phyloP scores from a whole-genome alignment of 2,113 vertebrate species.

The Pan paniscus region DNA sequence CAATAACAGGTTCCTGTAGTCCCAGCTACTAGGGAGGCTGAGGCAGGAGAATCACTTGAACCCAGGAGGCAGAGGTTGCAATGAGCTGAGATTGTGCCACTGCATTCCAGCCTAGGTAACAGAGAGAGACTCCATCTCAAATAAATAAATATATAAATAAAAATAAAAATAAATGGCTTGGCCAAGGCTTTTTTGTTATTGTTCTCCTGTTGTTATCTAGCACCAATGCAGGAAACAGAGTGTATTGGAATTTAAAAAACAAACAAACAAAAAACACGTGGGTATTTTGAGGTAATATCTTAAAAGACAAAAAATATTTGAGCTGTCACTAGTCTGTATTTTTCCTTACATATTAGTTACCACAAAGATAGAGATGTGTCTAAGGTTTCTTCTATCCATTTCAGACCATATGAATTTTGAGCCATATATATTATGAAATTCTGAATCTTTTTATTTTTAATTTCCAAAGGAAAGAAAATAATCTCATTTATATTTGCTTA shows the following conservation, averaged over 20 bases:
- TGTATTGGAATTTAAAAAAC: background rate
- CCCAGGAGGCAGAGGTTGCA: no score
- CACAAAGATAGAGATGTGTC: background rate
- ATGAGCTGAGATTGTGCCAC: no score
- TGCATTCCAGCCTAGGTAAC: no score
- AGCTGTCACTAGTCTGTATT: background rate
- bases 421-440: background rate
- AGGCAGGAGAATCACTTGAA: no score
- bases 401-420: background rate
- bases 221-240: background rate
- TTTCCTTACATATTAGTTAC: background rate
- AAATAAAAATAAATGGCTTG: no score
- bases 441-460: background rate
- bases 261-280: background rate
- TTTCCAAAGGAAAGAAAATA: background rate
- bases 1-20: no score
- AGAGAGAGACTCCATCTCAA: no score
- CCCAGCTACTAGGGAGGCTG: no score
- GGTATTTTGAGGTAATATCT: background rate
- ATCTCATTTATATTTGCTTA: background rate
- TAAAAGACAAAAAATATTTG: background rate
- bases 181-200: background rate
- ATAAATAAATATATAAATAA: no score
- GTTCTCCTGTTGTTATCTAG: background rate
- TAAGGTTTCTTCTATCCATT: constrained; percentile 56